A percentile compares a stretch with the other conserved stretches of the same genome.
Conservation (phyloP, 64 coral and sea anemone species). For the Cladopsammia gracilis region DNA sequence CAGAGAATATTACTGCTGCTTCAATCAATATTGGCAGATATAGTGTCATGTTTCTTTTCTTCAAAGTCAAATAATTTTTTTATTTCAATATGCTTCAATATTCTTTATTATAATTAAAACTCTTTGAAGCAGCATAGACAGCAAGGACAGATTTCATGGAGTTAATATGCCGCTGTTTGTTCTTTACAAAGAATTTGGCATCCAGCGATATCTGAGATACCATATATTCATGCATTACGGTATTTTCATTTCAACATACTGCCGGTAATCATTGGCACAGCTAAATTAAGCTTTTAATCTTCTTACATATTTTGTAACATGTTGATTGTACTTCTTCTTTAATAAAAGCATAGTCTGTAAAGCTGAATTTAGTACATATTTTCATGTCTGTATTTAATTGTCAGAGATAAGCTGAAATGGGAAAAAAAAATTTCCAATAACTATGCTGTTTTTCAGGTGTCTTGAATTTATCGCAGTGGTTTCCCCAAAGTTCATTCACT, state of each 20-base stretch:
- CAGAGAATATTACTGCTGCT: constrained; percentile 16
- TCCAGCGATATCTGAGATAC: constrained; percentile 41
- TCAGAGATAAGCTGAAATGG: not conserved
- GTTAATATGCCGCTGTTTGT: not conserved
- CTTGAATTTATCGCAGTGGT: not conserved
- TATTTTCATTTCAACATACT: constrained; percentile 16
- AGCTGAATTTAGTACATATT: not conserved
- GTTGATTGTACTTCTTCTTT: not conserved
- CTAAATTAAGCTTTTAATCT: constrained; percentile 56
- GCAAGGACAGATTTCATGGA: not conserved
- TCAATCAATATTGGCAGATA: constrained; percentile 7
- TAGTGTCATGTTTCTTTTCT: not conserved
- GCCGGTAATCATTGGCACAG: not conserved
- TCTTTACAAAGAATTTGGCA: not conserved
- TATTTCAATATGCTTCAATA: not conserved
- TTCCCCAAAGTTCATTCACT: not conserved
- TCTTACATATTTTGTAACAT: constrained; percentile 43
- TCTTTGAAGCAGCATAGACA: not conserved
- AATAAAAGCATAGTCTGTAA: not conserved
- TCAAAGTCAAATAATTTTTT: not conserved
- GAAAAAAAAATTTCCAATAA: not conserved
- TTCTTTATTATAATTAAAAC: constrained; percentile 1
- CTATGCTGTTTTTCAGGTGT: not conserved
- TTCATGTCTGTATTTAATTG: not conserved
- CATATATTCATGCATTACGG: not conserved